These are phyloP conservation scores for Notoglanidium macrostoma DNA, from an alignment of 2,797 vertebrate species.

Conservation along the genomic window DNA sequence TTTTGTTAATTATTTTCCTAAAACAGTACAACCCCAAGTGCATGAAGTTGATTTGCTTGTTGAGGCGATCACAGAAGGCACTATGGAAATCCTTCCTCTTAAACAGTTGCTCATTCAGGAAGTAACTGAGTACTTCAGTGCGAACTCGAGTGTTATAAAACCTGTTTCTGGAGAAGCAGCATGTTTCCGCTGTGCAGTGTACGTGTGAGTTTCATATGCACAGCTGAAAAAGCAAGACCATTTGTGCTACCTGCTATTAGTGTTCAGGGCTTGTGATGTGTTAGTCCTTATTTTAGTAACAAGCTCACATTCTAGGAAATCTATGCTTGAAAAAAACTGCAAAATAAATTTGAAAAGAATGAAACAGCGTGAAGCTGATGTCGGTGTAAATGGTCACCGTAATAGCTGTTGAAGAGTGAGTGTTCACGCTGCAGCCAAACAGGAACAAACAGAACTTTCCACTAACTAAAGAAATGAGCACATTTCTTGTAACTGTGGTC, in stretches of 20 bases:
- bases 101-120: background rate
- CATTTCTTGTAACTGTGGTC: no score
- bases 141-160: background rate
- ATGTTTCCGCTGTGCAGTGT: background rate
- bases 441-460: background rate
- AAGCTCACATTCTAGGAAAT: background rate
- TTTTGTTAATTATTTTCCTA: background rate
- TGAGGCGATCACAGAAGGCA: background rate
- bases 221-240: conserved; percentile 18
- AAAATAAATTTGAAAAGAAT: background rate
- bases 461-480: background rate
- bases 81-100: background rate
- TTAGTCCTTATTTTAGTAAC: no score
- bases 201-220: background rate
- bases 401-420: background rate
- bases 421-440: background rate
- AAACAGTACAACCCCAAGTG: background rate
- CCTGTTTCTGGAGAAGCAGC: background rate
- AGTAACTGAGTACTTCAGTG: background rate
- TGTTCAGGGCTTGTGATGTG: background rate
- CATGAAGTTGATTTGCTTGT: background rate
- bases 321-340: background rate
- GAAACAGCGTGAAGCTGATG: background rate
- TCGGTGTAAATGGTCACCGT: background rate
- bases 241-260: background rate